phyloP scores from a whole-genome alignment of 2,113 vertebrate species.

The Crotalus helleri region DNA sequence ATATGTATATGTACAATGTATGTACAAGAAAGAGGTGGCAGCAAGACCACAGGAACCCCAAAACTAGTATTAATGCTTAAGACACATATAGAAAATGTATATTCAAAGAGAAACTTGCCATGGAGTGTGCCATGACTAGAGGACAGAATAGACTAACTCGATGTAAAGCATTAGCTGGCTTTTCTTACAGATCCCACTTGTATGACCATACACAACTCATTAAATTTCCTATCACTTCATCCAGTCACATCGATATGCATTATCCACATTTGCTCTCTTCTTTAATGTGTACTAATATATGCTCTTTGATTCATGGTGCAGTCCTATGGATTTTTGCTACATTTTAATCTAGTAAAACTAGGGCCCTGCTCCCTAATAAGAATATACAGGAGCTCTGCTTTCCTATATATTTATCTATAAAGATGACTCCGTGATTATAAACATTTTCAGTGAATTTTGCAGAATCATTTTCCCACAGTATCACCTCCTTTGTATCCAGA shows the following conservation, averaged over 20 bases:
- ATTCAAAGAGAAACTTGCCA: background rate
- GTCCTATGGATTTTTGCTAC: background rate
- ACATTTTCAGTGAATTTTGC: background rate
- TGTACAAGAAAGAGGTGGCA: background rate
- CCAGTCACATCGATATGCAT: background rate
- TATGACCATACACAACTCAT: background rate
- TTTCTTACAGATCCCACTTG: background rate
- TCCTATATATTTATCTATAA: background rate
- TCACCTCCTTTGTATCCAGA: background rate
- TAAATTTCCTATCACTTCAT: background rate
- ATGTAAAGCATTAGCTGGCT: background rate
- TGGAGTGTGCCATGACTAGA: background rate
- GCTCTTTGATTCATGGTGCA: background rate
- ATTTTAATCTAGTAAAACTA: background rate
- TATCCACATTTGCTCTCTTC: background rate
- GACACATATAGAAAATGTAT: background rate
- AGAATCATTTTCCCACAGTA: background rate
- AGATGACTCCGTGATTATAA: background rate
- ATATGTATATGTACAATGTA: background rate
- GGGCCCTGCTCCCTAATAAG: background rate
- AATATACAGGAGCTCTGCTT: background rate
- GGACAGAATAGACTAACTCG: background rate
- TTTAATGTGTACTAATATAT: background rate
- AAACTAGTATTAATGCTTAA: background rate
- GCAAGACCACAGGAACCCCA: background rate